phyloP scores from a whole-genome alignment of 1,140 invertebrate genomes.

The Drosophila triauraria region DNA sequence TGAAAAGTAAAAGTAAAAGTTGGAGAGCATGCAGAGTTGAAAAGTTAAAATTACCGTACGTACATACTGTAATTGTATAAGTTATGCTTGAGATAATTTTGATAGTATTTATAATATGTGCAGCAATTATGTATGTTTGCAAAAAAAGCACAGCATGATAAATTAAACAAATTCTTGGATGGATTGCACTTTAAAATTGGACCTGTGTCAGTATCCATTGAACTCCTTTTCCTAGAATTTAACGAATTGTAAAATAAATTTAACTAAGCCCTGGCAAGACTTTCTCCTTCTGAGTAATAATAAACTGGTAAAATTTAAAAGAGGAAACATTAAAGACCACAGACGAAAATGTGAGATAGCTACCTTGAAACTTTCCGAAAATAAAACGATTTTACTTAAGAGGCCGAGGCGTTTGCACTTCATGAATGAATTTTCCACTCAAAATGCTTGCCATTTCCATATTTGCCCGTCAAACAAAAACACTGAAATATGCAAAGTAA shows the following conservation, averaged over 20 bases:
- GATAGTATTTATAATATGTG: background rate
- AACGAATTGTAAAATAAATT: too few relatives aligned
- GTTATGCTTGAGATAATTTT: background rate
- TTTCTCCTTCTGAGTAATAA: background rate
- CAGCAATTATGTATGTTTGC: background rate
- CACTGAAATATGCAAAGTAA: slow-evolving; percentile 35
- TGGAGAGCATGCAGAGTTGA: background rate
- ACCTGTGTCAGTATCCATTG: too few relatives aligned
- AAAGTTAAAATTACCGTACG: slow-evolving; percentile 2
- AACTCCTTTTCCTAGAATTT: too few relatives aligned
- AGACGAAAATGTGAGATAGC: background rate
- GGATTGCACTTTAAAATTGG: too few relatives aligned
- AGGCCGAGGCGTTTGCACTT: slow-evolving; percentile 40
- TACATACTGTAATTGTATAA: background rate
- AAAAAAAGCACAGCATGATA: too few relatives aligned
- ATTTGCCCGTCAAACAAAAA: slow-evolving; percentile 57
- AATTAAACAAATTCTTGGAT: too few relatives aligned
- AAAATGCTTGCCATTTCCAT: slow-evolving; percentile 59
- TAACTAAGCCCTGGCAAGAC: background rate
- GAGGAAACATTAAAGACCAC: too few relatives aligned
- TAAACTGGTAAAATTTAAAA: background rate
- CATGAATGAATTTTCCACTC: slow-evolving; percentile 62
- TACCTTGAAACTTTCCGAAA: background rate
- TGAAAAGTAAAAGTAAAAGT: slow-evolving; percentile 1
- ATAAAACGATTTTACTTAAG: slow-evolving; percentile 1